These are phyloP conservation scores for Anastatus disparis DNA, from an alignment of 1,140 invertebrate species.

Conservation along the genomic window DNA sequence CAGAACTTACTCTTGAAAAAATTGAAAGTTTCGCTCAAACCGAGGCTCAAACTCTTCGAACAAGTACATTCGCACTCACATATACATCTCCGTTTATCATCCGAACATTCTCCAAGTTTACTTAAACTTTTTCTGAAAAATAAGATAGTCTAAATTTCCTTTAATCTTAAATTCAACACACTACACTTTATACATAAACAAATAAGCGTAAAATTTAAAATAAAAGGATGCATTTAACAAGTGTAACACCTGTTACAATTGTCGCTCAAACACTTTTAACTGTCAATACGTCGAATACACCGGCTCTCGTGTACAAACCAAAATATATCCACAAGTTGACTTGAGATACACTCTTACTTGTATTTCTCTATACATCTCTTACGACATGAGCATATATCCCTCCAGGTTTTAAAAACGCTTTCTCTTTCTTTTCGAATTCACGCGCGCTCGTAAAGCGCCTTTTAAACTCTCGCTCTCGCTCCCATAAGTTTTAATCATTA, in stretches of 20 bases:
- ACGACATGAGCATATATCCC: conserved; percentile 2
- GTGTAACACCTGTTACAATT: too few species aligned
- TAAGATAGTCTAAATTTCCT: too few species aligned
- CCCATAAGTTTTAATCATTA: too few species aligned
- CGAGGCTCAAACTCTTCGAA: neutral
- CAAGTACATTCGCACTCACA: neutral
- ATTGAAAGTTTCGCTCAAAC: neutral
- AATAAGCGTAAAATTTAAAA: too few species aligned
- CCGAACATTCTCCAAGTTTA: too few species aligned
- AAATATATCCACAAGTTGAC: too few species aligned
- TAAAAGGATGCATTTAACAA: too few species aligned
- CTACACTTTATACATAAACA: too few species aligned
- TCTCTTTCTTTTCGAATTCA: conserved; percentile 31
- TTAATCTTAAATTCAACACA: too few species aligned
- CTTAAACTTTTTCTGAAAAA: too few species aligned
- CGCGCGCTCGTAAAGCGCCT: neutral
- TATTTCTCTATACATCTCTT: conserved; percentile 8
- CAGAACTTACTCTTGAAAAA: neutral
- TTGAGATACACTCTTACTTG: neutral
- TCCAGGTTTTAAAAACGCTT: too few species aligned
- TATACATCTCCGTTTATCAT: conserved; percentile 23
- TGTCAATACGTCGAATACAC: neutral
- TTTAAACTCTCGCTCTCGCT: neutral
- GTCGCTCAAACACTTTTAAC: conserved; percentile 4
- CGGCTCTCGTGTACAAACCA: too few species aligned